Conservation (phyloP, 2,797 vertebrate genomes). For the Macroramphosus scolopax region DNA sequence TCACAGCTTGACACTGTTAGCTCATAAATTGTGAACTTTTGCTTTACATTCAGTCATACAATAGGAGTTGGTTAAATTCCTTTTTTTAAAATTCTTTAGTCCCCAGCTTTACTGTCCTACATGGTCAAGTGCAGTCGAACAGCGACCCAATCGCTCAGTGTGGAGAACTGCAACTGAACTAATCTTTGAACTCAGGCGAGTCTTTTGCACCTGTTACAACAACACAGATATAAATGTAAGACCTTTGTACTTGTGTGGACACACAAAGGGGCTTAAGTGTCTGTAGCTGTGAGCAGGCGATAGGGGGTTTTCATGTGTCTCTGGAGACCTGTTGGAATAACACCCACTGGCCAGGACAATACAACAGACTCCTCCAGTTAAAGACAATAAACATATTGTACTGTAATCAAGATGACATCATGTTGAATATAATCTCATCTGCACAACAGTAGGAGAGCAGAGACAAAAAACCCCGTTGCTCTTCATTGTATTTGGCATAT, state of each 20-base stretch:
- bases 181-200: too few relatives aligned
- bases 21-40: too few relatives aligned
- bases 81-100: too few relatives aligned
- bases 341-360: constrained; percentile 9
- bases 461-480: background rate
- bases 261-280: constrained; percentile 11
- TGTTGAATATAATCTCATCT: too few relatives aligned
- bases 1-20: too few relatives aligned
- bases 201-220: constrained; percentile 2
- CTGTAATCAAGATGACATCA: constrained; percentile 12
- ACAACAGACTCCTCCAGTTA: constrained; percentile 18
- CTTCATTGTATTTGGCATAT: constrained; percentile 1
- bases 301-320: constrained; percentile 17
- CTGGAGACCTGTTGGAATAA: constrained; percentile 26
- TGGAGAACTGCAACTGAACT: too few relatives aligned
- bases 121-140: too few relatives aligned
- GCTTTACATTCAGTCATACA: too few relatives aligned
- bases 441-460: too few relatives aligned
- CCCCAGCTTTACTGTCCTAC: too few relatives aligned
- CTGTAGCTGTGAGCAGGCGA: constrained; percentile 22
- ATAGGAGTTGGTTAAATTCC: too few relatives aligned
- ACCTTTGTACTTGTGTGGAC: constrained; percentile 2
- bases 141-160: too few relatives aligned
- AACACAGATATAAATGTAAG: background rate
- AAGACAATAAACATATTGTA: constrained; percentile 28